Conservation (phyloP, 2,113 vertebrate species). For the Varanus salvator region DNA sequence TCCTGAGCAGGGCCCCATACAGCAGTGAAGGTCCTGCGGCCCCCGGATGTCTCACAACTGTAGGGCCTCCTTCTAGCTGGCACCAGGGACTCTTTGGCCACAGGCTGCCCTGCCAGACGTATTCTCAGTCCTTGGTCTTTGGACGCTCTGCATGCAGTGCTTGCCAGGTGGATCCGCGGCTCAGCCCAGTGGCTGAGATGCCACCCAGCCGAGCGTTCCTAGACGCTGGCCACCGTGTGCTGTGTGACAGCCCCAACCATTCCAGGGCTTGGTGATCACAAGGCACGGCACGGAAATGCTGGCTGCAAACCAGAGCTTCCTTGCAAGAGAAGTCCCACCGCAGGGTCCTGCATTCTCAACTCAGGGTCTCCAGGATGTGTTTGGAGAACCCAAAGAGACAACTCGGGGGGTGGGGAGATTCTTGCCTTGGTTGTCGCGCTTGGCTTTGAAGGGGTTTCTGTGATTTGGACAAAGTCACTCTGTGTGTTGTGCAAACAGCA, state of each 20-base stretch:
- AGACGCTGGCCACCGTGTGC: background rate
- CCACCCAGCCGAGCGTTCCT: background rate
- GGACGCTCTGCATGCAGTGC: background rate
- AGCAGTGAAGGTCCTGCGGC: background rate
- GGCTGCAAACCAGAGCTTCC: no score
- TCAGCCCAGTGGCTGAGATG: background rate
- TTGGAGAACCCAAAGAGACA: background rate
- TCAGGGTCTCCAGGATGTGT: no score
- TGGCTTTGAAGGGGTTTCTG: background rate
- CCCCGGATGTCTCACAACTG: background rate
- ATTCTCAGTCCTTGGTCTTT: background rate
- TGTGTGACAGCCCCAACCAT: background rate
- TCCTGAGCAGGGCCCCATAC: background rate
- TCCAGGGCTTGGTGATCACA: background rate
- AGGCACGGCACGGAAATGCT: no score
- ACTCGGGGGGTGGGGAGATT: background rate
- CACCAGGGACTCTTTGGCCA: background rate
- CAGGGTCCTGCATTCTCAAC: background rate
- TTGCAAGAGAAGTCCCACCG: background rate
- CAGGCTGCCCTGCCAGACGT: background rate
- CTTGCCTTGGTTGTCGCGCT: background rate
- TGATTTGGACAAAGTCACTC: background rate
- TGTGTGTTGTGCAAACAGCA: background rate
- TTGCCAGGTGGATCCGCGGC: background rate
- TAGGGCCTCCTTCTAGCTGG: conserved; percentile 14